Evolutionary conservation across 1,140 invertebrate species (phyloP), one percentile per base, ranked within the genome.

Genomic region (Lordiphosa collinella): DNA sequence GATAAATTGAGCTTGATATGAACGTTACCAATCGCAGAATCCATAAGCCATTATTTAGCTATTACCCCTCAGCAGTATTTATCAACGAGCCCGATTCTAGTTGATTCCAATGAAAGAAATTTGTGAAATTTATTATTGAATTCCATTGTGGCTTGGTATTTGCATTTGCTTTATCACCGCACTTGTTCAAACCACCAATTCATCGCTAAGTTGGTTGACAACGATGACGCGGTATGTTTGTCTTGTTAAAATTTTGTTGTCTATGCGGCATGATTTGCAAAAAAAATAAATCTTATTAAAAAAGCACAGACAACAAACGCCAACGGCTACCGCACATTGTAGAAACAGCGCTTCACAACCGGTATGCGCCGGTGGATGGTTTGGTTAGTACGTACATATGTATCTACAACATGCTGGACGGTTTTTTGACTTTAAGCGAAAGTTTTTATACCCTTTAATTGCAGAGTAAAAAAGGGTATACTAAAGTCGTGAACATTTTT

Each of bases 211-310:
- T 4, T 8, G 3, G 3, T 2, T 13, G 5, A 12, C n/a, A 44
- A 44, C 11, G 22, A 34, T 31, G 1, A 51, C 29, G 14, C 44
- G 41, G 41, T 47, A 32, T 52, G 25, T 48, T 32, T 55, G 34
- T 35, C 54, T 68, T 47, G 32, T 35, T 52, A 59, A 61, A 63
- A 34, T 40, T 41, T 51, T 41, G 40, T 43, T 73, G 72, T 37
- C 47, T 52, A 84, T 31, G 57, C 63, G 16, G 68, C 78, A 82
- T 82, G 78, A 82, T 40, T 65, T 55, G 75, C 65, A 64, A 61
- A 56, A 67, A 67, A 46, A 60, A 9, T 38, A 31, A 7, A 52
- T 47, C 29, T 43, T 16, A 44, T 25, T 48, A 13, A 46, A 13
- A 66, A 40, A 32, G 29, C 18, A 38, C 31, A 34, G 32, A 25